Percentiles rank a stretch among this genome's conserved stretches.
Conservation (phyloP, 2,113 vertebrate genomes). For the Pyxicephalus adspersus region DNA sequence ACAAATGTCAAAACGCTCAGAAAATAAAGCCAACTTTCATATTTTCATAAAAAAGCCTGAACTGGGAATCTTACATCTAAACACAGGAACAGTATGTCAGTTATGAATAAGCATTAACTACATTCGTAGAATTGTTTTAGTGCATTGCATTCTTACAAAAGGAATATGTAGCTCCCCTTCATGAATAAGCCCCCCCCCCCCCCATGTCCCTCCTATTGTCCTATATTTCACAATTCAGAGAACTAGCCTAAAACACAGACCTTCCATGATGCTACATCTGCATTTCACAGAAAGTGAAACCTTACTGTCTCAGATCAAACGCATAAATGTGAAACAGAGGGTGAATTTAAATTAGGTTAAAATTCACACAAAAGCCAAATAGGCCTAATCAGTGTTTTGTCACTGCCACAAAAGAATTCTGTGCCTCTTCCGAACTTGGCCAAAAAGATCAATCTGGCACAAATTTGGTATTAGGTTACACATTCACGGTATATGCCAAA, state of each 20-base stretch:
- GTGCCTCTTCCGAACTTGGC: conserved; percentile 31
- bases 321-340: neutral
- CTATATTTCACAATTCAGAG: conserved; percentile 73
- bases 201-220: conserved; percentile 48
- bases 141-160: conserved; percentile 84
- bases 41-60: conserved; percentile 65
- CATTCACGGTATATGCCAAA: conserved; percentile 73
- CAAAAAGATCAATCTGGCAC: conserved; percentile 43
- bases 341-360: neutral
- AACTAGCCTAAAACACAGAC: conserved; percentile 71
- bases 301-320: conserved; percentile 27
- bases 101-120: conserved; percentile 84
- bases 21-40: conserved; percentile 75
- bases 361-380: conserved; percentile 20
- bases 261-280: conserved; percentile 70
- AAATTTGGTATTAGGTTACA: conserved; percentile 81
- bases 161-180: conserved; percentile 65
- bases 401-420: conserved; percentile 6
- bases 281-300: conserved; percentile 62
- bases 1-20: conserved; percentile 79
- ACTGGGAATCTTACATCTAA: conserved; percentile 75
- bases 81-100: conserved; percentile 74
- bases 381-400: neutral
- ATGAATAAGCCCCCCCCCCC: conserved; percentile 46
- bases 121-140: conserved; percentile 89